Conservation (phyloP, 2,113 vertebrate genomes). For the Tragelaphus scriptus region DNA sequence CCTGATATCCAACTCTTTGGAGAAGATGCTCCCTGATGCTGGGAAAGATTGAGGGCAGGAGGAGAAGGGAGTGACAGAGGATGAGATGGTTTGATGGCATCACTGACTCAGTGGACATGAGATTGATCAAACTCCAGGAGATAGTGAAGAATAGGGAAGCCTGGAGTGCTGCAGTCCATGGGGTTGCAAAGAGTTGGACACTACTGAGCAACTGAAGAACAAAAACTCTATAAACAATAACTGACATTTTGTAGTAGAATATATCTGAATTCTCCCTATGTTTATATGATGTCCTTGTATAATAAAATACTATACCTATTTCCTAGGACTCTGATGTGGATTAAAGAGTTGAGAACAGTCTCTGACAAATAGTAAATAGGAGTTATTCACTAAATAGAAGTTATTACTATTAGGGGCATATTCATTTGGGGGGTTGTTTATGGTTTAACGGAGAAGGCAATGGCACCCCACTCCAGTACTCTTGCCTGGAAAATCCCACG, state of each 20-base stretch:
- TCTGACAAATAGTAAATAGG: background rate
- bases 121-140: background rate
- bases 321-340: background rate
- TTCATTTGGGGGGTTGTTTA: background rate
- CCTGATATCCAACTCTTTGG: background rate
- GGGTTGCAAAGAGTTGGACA: background rate
- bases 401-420: background rate
- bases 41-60: background rate
- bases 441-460: background rate
- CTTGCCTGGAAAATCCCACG: no score
- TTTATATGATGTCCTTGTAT: background rate
- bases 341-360: background rate
- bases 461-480: no score
- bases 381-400: background rate
- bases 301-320: background rate
- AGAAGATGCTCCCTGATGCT: background rate
- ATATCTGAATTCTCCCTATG: background rate
- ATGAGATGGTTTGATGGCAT: background rate
- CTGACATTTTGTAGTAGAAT: background rate
- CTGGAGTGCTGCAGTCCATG: background rate
- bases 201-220: background rate
- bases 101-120: background rate
- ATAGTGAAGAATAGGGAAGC: background rate
- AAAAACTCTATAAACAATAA: background rate
- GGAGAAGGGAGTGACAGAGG: fast-evolving